Conservation (phyloP, 2,888 invertebrate species). For the Campopleginae sp. region DNA sequence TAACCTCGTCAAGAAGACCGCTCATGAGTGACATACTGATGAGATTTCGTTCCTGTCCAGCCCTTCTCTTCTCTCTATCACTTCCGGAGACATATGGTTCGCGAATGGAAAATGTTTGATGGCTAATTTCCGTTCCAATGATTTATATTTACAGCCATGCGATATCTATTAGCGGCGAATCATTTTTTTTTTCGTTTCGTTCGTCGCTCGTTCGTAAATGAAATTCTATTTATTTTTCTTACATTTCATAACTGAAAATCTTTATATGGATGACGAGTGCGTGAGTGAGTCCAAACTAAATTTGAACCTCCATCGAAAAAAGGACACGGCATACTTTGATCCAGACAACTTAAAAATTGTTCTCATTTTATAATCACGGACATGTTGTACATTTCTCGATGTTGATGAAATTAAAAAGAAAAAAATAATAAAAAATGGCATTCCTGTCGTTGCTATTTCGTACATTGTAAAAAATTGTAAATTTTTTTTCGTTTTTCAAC, state of each 20-base stretch:
- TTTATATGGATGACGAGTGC: not conserved
- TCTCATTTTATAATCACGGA: not conserved
- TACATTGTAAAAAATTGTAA: not conserved
- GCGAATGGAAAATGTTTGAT: conserved; percentile 20
- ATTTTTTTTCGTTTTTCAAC: not conserved
- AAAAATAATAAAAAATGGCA: not conserved
- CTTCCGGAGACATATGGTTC: conserved; percentile 6
- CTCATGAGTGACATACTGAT: conserved; percentile 12
- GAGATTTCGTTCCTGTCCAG: conserved; percentile 30
- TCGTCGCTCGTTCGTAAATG: conserved; percentile 22
- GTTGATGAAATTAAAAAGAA: not conserved
- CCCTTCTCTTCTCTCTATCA: not conserved
- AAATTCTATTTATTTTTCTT: not conserved
- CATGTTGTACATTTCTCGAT: not conserved
- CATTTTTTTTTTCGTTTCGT: conserved; percentile 41
- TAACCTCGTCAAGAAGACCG: conserved; percentile 49
- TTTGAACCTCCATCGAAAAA: not conserved
- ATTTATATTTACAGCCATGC: conserved; percentile 75
- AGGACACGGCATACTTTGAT: not conserved
- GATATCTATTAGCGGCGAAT: conserved; percentile 75
- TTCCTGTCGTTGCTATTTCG: not conserved
- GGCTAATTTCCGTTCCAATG: conserved; percentile 50
- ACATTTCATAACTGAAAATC: not conserved
- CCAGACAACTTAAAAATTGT: not conserved
- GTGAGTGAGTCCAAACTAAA: not conserved